Evolutionary conservation across 2,888 invertebrate species (phyloP), one percentile per base, ranked within the genome.

Genomic region (Eristalis pertinax): DNA sequence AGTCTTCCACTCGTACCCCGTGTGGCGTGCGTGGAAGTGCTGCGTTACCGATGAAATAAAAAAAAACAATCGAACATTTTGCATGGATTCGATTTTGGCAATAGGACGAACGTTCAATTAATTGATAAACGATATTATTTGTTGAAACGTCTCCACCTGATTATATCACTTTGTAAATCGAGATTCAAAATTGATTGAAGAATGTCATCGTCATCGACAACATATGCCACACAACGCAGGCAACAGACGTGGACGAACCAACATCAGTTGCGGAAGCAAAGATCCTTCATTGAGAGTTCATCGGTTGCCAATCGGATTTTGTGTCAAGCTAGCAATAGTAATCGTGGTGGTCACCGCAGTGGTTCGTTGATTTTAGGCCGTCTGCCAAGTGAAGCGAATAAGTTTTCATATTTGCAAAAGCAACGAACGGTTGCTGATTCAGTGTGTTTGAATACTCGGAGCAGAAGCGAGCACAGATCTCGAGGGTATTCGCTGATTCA

Each of bases 201-300:
- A 62, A 87, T 87, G 87, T 79, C 79, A 19, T 84, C 83, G 8
- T 79, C 75, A 10, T 83, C 79, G 58, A 73, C 72, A 19, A 19
- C 50, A 35, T 80, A 76, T 41, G 68, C 72, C 22, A 10, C 72
- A 73, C 60, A 80, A 60, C 56, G 76, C 24, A 76, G 87, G 64
- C 84, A 87, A 84, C 87, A 87, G 84, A 87, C 87, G 60, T 80
- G 84, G 87, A 73, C 80, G 84, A 76, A 79, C 73, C 76, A 84
- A 73, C 84, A 87, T 76, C 84, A 76, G 68, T 80, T 87, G n/a
- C 75, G 87, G 84, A 83, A 87, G 87, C 87, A 87, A 13, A 76
- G 76, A 72, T 87, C 87, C 7, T 80, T 84, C 11, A 72, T 35
- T 0, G 84, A 84, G 56, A 76, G 65, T 41, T 73, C 87, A 35